A percentile compares a stretch with the other conserved stretches of the same genome.
phyloP scores from a whole-genome alignment of 2,113 vertebrate species.

The Nothoprocta perdicaria region DNA sequence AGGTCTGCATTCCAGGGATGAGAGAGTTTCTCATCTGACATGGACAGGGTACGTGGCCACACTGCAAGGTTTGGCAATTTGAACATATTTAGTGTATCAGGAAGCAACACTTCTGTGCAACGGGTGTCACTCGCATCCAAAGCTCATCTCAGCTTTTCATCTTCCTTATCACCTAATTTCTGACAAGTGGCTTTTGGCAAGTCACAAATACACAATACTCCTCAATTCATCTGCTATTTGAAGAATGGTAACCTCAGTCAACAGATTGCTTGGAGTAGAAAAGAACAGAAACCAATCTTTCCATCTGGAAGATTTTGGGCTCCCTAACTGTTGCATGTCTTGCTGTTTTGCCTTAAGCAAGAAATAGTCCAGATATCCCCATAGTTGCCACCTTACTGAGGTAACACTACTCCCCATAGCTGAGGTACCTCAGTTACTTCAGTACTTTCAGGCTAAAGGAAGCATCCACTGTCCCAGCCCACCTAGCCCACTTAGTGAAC shows the following conservation, averaged over 20 bases:
- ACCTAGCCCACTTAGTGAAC: not conserved
- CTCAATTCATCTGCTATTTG: conserved; percentile 6
- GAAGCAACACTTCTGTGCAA: not conserved
- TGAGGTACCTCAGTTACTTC: not conserved
- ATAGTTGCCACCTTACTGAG: not conserved
- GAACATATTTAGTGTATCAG: not conserved
- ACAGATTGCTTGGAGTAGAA: not conserved
- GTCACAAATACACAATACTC: conserved; percentile 18
- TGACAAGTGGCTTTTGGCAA: conserved; percentile 31
- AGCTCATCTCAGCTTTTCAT: not conserved
- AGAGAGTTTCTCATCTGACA: not conserved
- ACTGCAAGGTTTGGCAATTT: not conserved
- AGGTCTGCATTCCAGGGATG: not conserved
- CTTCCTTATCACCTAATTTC: conserved; percentile 18
- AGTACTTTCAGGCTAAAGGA: not conserved
- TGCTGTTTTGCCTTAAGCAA: not conserved
- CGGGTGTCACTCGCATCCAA: not conserved
- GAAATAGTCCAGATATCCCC: not conserved
- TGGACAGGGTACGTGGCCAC: not conserved
- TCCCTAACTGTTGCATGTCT: not conserved
- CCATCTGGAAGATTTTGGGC: not conserved
- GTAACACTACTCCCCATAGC: not conserved
- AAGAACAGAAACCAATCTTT: not conserved
- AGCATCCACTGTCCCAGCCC: not conserved
- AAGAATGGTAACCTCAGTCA: not conserved